phyloP scores from a whole-genome alignment of 2,113 vertebrate species.

The Passerina amoena region DNA sequence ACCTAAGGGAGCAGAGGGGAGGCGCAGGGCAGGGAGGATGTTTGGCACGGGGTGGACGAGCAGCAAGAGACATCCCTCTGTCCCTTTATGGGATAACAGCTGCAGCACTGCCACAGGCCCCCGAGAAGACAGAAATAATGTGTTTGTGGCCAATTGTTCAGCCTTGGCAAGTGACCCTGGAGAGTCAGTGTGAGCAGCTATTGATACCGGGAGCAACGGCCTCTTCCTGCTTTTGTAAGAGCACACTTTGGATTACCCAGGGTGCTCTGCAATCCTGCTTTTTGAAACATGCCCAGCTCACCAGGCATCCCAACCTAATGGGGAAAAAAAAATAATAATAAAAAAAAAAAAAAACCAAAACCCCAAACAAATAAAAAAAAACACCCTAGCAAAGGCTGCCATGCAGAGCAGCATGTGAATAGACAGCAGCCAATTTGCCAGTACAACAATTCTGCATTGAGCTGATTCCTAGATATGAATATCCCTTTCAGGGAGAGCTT shows the following conservation, averaged over 20 bases:
- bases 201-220: constrained; percentile 19
- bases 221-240: constrained; percentile 50
- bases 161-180: constrained; percentile 40
- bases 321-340: background rate
- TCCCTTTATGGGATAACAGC: constrained; percentile 54
- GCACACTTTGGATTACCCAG: constrained; percentile 37
- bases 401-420: background rate
- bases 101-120: background rate
- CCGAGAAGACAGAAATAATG: constrained; percentile 23
- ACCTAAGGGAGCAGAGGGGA: background rate
- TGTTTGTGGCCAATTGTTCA: constrained; percentile 48
- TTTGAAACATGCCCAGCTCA: constrained; percentile 20
- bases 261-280: constrained; percentile 30
- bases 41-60: background rate
- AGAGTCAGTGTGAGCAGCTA: constrained; percentile 17
- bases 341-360: background rate
- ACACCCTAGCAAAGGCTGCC: background rate
- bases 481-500: constrained; percentile 64
- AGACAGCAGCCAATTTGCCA: constrained; percentile 56
- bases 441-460: constrained; percentile 51
- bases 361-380: no score
- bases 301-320: background rate
- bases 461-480: constrained; percentile 53
- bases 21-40: background rate
- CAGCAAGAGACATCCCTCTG: background rate